These are phyloP conservation scores for Netelia melanura DNA, from an alignment of 2,888 invertebrate genomes.

Conservation along the genomic window DNA sequence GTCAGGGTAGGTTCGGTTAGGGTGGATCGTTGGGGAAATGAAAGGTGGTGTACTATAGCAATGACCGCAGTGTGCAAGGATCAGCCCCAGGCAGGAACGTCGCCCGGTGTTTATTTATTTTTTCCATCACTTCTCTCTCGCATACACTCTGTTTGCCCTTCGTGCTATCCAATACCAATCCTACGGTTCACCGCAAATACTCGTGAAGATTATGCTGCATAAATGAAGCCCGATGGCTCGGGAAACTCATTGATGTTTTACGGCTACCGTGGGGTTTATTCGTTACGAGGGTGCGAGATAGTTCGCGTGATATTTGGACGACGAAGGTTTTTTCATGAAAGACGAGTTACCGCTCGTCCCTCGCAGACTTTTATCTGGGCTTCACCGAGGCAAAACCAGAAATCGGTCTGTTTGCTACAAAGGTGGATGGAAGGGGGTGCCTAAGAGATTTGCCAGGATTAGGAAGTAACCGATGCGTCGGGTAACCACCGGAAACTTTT, in stretches of 20 bases:
- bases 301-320: neutral
- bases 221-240: neutral
- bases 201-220: neutral
- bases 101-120: conserved; percentile 47
- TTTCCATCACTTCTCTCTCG: conserved; percentile 1
- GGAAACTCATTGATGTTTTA: neutral
- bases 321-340: too few species aligned
- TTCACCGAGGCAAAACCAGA: neutral
- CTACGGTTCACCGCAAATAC: neutral
- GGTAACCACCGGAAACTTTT: conserved; percentile 34
- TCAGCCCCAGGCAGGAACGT: conserved; percentile 57
- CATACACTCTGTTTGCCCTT: neutral
- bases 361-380: neutral
- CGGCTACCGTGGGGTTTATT: neutral
- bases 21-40: neutral
- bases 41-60: conserved; percentile 37
- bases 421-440: neutral
- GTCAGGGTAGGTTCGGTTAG: neutral
- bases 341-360: too few species aligned
- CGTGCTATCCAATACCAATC: conserved; percentile 4
- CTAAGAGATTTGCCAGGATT: conserved; percentile 14
- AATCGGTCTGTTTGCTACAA: conserved; percentile 6
- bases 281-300: neutral
- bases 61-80: conserved; percentile 30
- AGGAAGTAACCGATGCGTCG: conserved; percentile 31